Evolutionary conservation across 2,113 vertebrate genomes (phyloP).

Genomic region (Tachuris rubrigastra): DNA sequence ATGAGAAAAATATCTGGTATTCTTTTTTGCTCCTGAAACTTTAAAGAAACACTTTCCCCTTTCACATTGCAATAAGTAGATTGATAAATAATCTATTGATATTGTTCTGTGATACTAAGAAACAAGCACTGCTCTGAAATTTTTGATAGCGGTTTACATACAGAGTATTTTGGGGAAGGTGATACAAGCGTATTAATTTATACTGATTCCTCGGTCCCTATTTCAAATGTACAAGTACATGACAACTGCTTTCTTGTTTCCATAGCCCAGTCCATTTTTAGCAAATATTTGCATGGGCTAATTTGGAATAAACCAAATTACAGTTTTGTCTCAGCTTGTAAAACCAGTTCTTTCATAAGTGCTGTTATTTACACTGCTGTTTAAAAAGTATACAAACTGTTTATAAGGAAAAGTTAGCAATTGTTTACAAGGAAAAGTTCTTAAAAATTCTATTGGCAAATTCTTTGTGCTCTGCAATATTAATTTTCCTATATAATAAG

Average conservation of each 20-base stretch:
- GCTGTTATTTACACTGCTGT: neutral
- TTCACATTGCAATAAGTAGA: neutral
- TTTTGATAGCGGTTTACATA: neutral
- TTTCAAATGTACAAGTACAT: neutral
- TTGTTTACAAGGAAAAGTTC: neutral
- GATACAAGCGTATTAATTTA: neutral
- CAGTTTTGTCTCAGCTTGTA: neutral
- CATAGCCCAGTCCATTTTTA: neutral
- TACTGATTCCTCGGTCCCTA: neutral
- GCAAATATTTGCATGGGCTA: neutral
- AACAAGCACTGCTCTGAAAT: neutral
- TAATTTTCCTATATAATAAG: neutral
- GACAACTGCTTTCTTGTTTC: neutral
- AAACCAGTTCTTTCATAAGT: neutral
- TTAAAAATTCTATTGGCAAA: neutral
- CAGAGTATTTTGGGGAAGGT: neutral
- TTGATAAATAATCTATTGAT: neutral
- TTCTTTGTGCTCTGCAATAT: neutral
- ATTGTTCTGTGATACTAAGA: neutral
- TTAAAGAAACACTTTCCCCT: neutral
- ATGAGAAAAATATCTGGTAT: neutral
- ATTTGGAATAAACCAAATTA: neutral
- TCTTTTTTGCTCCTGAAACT: neutral
- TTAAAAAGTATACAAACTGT: neutral
- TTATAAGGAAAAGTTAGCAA: neutral